Conservation (phyloP, 1,140 invertebrate species). For the Drosophila miranda region DNA sequence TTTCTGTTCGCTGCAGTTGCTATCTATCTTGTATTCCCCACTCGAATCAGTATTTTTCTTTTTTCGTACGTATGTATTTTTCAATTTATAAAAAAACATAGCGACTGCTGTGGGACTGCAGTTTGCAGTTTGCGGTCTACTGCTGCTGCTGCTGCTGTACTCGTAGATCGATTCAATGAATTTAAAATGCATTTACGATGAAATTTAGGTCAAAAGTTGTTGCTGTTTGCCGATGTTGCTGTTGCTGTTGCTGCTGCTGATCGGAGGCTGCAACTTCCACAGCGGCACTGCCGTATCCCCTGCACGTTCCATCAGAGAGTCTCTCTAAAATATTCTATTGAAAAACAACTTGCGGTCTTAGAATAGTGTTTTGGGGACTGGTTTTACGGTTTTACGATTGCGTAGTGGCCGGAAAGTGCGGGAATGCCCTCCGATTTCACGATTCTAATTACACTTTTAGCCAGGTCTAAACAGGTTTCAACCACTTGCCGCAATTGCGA, state of each 20-base stretch:
- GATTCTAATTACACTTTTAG: constrained; percentile 66
- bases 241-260: constrained; percentile 12
- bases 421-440: constrained; percentile 52
- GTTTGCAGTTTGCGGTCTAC: constrained; percentile 17
- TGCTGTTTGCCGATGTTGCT: constrained; percentile 39
- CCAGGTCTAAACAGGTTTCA: constrained; percentile 4
- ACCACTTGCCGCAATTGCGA: constrained; percentile 30
- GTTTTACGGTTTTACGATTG: constrained; percentile 61
- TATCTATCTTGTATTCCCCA: constrained; percentile 9
- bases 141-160: constrained; percentile 35
- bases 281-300: constrained; percentile 32
- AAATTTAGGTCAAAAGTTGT: constrained; percentile 79
- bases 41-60: constrained; percentile 23
- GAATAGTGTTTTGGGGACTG: constrained; percentile 60
- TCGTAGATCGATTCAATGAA: constrained; percentile 76
- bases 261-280: constrained; percentile 24
- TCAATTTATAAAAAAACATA: constrained; percentile 58
- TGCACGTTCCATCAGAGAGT: constrained; percentile 66
- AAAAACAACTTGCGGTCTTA: constrained; percentile 64
- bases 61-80: constrained; percentile 48
- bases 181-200: constrained; percentile 80
- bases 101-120: constrained; percentile 7
- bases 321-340: constrained; percentile 76
- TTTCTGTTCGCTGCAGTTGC: constrained; percentile 1
- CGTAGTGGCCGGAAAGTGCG: constrained; percentile 48